Conservation (phyloP, 2,113 vertebrate species). For the Ammodytes marinus region DNA sequence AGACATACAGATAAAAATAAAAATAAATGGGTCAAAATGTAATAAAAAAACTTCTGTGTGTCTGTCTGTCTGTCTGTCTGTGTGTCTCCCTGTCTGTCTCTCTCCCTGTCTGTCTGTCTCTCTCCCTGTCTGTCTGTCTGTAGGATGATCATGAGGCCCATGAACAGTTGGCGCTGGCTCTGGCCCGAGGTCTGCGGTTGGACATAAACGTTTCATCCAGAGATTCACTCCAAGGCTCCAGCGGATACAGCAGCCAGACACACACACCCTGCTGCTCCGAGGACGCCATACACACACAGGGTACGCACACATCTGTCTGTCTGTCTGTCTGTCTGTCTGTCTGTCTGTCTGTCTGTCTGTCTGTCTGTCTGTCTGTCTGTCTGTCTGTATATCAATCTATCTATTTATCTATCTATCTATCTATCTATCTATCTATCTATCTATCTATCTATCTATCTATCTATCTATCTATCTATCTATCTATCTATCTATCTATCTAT, state of each 20-base stretch:
- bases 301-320: conserved; percentile 43
- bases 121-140: not conserved
- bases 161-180: conserved; percentile 89
- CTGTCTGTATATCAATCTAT: too few species aligned
- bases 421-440: too few species aligned
- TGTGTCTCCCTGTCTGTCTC: too few species aligned
- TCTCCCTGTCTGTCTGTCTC: not conserved
- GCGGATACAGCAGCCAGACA: conserved; percentile 96
- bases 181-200: conserved; percentile 90
- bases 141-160: conserved; percentile 88
- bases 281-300: conserved; percentile 92
- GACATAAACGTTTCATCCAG: conserved; percentile 93
- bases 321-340: too few species aligned
- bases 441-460: too few species aligned
- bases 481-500: too few species aligned
- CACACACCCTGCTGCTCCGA: conserved; percentile 94
- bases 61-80: not conserved
- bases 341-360: too few species aligned
- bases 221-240: conserved; percentile 94
- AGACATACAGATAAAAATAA: too few species aligned
- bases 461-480: too few species aligned
- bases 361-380: too few species aligned
- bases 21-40: not conserved
- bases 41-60: not conserved
- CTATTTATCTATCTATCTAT: too few species aligned